phyloP scores from a whole-genome alignment of 2,888 invertebrate species.

The Drosophila setosimentum region DNA sequence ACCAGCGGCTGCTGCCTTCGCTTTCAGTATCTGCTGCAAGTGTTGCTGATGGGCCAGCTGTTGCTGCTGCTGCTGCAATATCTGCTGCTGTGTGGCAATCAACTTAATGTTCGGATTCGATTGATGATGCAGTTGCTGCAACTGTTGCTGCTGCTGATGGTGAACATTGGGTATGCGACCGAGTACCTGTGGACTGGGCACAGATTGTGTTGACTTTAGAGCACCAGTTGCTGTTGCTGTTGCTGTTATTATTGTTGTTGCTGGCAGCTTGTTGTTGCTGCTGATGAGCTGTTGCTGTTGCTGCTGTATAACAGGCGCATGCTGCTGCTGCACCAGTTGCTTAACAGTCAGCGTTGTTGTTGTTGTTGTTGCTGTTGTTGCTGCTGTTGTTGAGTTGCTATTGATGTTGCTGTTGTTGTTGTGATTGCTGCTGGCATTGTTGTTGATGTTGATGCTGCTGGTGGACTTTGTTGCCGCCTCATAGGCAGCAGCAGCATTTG shows the following conservation, averaged over 20 bases:
- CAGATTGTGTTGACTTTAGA: constrained; percentile 48
- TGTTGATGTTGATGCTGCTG: constrained; percentile 55
- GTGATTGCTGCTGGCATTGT: constrained; percentile 46
- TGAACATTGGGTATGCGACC: constrained; percentile 77
- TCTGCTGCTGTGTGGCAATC: constrained; percentile 82
- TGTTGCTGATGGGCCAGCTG: constrained; percentile 83
- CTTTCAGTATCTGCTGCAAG: constrained; percentile 82
- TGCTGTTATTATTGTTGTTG: constrained; percentile 33
- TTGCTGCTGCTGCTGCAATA: constrained; percentile 79
- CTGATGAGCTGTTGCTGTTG: constrained; percentile 82
- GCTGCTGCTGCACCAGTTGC: constrained; percentile 83
- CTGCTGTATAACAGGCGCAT: constrained; percentile 82
- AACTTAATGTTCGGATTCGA: constrained; percentile 82
- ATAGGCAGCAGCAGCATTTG: constrained; percentile 73
- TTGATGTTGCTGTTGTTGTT: constrained; percentile 48
- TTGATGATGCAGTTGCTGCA: constrained; percentile 70
- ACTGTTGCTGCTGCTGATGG: constrained; percentile 69
- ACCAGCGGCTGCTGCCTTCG: constrained; percentile 82
- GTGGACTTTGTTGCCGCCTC: constrained; percentile 61
- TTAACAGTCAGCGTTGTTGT: constrained; percentile 81
- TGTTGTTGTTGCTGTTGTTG: constrained; percentile 23
- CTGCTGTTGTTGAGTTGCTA: constrained; percentile 24
- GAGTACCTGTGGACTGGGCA: constrained; percentile 68
- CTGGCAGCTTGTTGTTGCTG: constrained; percentile 40
- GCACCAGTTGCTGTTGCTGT: constrained; percentile 55